phyloP scores from a whole-genome alignment of 2,113 vertebrate species.

The Calidris pugnax region DNA sequence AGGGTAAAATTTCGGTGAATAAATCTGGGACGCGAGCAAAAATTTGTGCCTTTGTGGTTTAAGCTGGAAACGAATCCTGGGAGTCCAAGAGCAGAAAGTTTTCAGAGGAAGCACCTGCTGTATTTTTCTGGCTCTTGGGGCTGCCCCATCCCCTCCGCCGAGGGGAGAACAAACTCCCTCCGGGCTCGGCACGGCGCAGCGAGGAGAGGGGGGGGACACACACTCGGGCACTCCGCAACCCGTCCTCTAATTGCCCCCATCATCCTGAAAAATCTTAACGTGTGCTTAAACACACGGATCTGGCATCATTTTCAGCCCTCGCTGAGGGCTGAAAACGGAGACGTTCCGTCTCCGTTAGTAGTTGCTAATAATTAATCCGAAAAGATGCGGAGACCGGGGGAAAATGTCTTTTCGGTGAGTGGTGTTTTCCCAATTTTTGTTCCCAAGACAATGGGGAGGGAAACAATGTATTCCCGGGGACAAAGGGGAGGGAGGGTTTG shows the following conservation, averaged over 20 bases:
- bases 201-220: not conserved
- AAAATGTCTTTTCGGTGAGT: not conserved
- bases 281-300: not conserved
- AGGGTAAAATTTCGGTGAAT: not conserved
- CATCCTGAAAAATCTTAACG: rapidly evolving
- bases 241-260: not conserved
- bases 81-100: not conserved
- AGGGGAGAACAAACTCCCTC: rapidly evolving
- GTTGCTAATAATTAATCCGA: not conserved
- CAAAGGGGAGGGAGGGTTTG: slow-evolving; percentile 1
- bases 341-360: not conserved
- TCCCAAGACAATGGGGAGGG: not conserved
- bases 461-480: not conserved
- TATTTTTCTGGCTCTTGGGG: not conserved
- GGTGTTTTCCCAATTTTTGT: not conserved
- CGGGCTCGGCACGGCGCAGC: no score
- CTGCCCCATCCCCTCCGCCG: not conserved
- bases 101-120: not conserved
- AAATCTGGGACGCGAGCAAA: not conserved
- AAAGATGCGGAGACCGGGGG: not conserved
- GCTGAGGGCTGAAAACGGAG: no score
- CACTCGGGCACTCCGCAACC: not conserved
- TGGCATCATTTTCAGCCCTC: not conserved
- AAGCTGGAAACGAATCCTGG: not conserved
- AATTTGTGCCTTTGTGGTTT: not conserved